These are phyloP conservation scores for Cheilosia pagana DNA, from an alignment of 2,888 invertebrate species.

Conservation along the genomic window DNA sequence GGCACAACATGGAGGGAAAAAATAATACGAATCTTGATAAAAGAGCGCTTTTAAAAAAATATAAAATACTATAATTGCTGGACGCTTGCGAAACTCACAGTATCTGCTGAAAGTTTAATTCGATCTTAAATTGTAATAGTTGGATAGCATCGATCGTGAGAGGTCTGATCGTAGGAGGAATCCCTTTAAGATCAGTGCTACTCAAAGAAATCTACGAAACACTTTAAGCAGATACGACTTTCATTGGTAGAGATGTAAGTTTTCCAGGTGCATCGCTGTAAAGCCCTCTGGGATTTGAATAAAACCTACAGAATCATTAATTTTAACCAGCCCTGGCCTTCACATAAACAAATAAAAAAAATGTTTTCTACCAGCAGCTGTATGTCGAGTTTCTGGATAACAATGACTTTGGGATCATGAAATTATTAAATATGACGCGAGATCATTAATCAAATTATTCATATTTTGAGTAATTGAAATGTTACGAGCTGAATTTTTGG, in stretches of 20 bases:
- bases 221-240: not conserved
- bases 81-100: not conserved
- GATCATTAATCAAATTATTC: constrained; percentile 64
- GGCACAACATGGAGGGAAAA: not conserved
- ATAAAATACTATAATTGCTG: constrained; percentile 18
- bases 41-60: not conserved
- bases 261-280: constrained; percentile 15
- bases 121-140: not conserved
- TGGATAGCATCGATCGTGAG: not conserved
- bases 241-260: not conserved
- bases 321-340: constrained; percentile 29
- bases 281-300: constrained; percentile 35
- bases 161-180: not conserved
- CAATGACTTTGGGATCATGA: constrained; percentile 21
- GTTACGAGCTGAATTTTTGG: not conserved
- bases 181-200: too few relatives aligned
- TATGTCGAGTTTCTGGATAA: not conserved
- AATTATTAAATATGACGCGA: constrained; percentile 52
- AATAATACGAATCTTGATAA: constrained; percentile 7
- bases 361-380: constrained; percentile 49
- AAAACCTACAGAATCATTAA: constrained; percentile 27
- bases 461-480: constrained; percentile 16
- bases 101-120: constrained; percentile 4
- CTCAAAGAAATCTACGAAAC: too few relatives aligned
- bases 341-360: not conserved